Conservation (phyloP, 2,113 vertebrate genomes). For the Phasianus colchicus region DNA sequence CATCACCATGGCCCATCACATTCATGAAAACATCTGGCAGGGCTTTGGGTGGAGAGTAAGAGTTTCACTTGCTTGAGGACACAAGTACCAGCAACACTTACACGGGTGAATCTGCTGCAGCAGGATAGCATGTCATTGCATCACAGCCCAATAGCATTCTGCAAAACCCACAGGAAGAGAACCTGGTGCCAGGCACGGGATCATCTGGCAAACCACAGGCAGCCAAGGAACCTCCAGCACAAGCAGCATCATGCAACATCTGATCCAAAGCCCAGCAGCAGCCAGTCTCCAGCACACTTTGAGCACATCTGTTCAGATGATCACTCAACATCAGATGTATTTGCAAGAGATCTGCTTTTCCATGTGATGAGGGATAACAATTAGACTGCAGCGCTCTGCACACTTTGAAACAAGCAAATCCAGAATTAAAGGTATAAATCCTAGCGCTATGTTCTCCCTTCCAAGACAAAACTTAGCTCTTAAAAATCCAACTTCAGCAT, state of each 20-base stretch:
- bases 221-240: slow-evolving; percentile 16
- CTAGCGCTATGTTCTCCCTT: not conserved
- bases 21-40: not conserved
- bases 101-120: not conserved
- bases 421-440: not conserved
- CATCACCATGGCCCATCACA: not conserved
- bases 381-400: not conserved
- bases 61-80: not conserved
- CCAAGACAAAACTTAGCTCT: not conserved
- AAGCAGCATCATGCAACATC: not conserved
- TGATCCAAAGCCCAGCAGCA: slow-evolving; percentile 7
- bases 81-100: not conserved
- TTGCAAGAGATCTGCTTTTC: not conserved
- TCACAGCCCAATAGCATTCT: not conserved
- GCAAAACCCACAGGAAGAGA: slow-evolving; percentile 12
- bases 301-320: not conserved
- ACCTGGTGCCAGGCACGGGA: slow-evolving; percentile 22
- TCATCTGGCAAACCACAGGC: not conserved
- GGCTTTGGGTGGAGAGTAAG: not conserved
- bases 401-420: not conserved
- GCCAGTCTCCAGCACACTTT: not conserved
- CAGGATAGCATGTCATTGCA: not conserved
- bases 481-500: not conserved
- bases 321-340: slow-evolving; percentile 7
- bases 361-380: not conserved